phyloP scores from a whole-genome alignment of 2,113 vertebrate species.

The Rhea pennata region DNA sequence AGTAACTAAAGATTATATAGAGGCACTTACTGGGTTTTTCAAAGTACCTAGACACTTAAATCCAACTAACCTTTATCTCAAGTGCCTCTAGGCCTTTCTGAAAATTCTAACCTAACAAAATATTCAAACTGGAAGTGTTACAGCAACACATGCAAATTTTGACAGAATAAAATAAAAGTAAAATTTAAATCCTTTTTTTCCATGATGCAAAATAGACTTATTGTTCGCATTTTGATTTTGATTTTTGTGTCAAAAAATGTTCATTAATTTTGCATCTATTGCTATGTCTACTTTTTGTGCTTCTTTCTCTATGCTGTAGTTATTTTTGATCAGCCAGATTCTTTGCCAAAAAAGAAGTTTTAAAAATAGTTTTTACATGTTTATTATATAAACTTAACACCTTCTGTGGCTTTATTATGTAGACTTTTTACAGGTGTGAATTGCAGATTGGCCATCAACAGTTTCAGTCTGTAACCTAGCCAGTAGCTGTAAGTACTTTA shows the following conservation, averaged over 20 bases:
- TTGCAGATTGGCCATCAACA: not conserved
- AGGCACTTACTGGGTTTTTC: not conserved
- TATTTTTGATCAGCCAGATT: not conserved
- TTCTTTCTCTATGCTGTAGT: not conserved
- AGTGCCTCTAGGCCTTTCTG: not conserved
- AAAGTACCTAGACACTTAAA: not conserved
- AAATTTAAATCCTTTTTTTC: not conserved
- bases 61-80: slow-evolving; percentile 54
- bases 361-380: not conserved
- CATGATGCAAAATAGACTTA: not conserved
- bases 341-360: not conserved
- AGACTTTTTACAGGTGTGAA: not conserved
- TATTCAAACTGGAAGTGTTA: not conserved
- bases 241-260: not conserved
- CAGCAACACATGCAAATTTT: not conserved
- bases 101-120: slow-evolving; percentile 5
- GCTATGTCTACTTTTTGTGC: not conserved
- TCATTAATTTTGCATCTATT: not conserved
- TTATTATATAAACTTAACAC: not conserved
- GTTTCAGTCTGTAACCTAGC: not conserved
- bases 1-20: not conserved
- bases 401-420: not conserved
- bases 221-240: not conserved
- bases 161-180: not conserved
- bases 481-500: not conserved